Percentiles rank a stretch among this genome's conserved stretches.
Conservation (phyloP, 2,113 vertebrate species). For the Hirundichthys speculiger region DNA sequence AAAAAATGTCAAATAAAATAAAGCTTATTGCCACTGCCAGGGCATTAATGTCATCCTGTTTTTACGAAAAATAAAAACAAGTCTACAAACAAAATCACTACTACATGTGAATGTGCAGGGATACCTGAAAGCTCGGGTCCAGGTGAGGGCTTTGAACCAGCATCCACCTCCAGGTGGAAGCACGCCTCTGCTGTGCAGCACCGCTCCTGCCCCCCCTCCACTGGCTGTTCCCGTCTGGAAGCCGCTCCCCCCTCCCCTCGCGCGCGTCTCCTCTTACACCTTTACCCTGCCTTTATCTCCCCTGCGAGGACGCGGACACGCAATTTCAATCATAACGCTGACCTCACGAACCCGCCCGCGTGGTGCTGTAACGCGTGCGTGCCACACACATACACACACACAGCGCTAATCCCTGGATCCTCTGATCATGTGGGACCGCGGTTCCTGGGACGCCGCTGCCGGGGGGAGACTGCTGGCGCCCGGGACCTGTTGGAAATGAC, state of each 20-base stretch:
- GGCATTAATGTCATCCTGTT: too few relatives aligned
- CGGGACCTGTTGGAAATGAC: constrained; percentile 83
- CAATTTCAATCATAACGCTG: constrained; percentile 48
- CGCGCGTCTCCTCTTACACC: too few relatives aligned
- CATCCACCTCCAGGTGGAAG: too few relatives aligned
- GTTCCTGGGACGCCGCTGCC: constrained; percentile 75
- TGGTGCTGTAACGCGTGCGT: constrained; percentile 33
- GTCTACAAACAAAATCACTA: too few relatives aligned
- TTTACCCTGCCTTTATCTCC: too few relatives aligned
- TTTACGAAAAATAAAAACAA: too few relatives aligned
- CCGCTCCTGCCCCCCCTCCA: too few relatives aligned
- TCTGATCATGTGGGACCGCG: constrained; percentile 55
- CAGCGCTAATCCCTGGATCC: constrained; percentile 77
- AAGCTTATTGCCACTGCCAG: too few relatives aligned
- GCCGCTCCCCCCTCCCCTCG: too few relatives aligned
- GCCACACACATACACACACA: constrained; percentile 29
- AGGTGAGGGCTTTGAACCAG: too few relatives aligned
- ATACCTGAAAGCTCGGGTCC: neutral
- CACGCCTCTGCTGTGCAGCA: neutral
- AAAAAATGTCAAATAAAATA: too few relatives aligned
- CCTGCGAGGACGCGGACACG: constrained; percentile 18
- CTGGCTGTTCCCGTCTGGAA: too few relatives aligned
- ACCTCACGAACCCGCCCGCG: constrained; percentile 51
- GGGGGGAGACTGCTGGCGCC: constrained; percentile 73
- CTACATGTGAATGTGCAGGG: neutral